Evolutionary conservation across 2,888 invertebrate species (phyloP), one percentile per base, ranked within the genome.

Genomic region (Rhingia campestris): DNA sequence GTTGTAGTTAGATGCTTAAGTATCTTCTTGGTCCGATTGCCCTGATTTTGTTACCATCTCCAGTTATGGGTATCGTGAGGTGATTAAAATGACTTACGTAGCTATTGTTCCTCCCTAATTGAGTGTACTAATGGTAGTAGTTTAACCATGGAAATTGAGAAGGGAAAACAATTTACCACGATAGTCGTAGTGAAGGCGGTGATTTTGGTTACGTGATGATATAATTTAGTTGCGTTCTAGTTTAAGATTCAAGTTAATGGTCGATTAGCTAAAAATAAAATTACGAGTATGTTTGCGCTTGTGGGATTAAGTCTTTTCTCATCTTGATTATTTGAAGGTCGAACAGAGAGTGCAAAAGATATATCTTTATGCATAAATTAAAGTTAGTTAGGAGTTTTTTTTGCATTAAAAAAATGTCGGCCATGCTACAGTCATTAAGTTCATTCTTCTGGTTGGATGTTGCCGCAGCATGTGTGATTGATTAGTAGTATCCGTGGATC

Each of bases 71-170:
- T 2, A 6, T 54, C 10, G 12, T 22, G 14, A 33, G 4, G 66
- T 59, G 51, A 67, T 76, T 59, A 66, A 66, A 66, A 67, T 67
- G 66, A 75, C 67, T 76, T 67, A 76, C 61, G 32, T 54, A 32
- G 43, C 14, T 14, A 32, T 41, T 43, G 59, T 14, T 3, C 9
- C 10, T 59, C 12, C 43, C 12, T 51, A 53, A 67, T 59, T 51
- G 59, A 35, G 12, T 33, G 35, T 35, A 9, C 22, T 14, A 30
- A 32, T 41, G 35, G 10, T 39, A 37, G 43, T 43, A 43, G 14
- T 33, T 6, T 45, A 9, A 47, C 6, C 7, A 6, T 54, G 7
- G 59, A 53, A 33, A 32, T n/a, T 2, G 30, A 22, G 32, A 32
- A 58, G 56, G 30, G 37, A 43, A 33, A 45, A 32, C 22, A 41